Conservation (phyloP, 2,888 invertebrate genomes). For the Therioaphis trifolii region DNA sequence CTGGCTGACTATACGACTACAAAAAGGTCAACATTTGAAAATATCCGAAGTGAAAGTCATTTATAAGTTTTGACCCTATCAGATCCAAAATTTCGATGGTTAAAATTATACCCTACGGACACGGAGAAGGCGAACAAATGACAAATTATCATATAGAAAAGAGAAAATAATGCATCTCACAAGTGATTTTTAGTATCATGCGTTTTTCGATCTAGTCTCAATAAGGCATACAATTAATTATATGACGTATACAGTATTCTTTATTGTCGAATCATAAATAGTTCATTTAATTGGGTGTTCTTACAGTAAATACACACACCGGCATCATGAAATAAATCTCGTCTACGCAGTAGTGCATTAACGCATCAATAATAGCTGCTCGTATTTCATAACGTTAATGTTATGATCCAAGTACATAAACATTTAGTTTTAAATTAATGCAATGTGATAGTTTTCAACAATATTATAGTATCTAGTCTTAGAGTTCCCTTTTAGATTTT, state of each 20-base stretch:
- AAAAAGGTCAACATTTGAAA: conserved; percentile 44
- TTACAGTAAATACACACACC: no score
- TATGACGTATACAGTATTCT: background rate
- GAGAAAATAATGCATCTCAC: background rate
- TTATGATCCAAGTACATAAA: no score
- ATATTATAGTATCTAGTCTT: no score
- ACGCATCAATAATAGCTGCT: background rate
- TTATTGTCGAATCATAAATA: no score
- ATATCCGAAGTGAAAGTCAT: conserved; percentile 46
- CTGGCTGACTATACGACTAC: background rate
- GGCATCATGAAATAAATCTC: no score
- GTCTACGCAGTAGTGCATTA: background rate
- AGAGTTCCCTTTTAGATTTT: no score
- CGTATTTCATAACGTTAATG: no score
- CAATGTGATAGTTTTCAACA: no score
- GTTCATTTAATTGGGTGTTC: no score
- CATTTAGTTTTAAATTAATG: no score
- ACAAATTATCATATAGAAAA: background rate
- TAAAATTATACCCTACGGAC: background rate
- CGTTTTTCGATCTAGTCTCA: background rate
- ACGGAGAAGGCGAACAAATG: background rate
- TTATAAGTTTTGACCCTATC: background rate
- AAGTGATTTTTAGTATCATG: background rate
- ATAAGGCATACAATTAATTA: background rate
- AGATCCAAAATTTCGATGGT: conserved; percentile 6